These are phyloP conservation scores for Drosophila longiperda DNA, from an alignment of 2,888 invertebrate genomes.

Conservation along the genomic window DNA sequence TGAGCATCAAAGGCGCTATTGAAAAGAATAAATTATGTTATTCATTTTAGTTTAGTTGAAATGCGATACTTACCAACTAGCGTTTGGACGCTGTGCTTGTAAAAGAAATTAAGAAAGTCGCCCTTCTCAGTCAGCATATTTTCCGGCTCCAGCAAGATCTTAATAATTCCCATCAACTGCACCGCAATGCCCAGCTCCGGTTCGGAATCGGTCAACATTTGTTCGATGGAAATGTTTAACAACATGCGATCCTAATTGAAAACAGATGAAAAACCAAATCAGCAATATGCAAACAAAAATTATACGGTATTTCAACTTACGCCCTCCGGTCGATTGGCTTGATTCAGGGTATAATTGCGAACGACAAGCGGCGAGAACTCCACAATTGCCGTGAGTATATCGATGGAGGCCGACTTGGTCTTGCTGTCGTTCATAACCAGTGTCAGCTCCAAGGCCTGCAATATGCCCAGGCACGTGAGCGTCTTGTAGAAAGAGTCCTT, in stretches of 20 bases:
- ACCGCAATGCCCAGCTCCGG: slow-evolving; percentile 99
- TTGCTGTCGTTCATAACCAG: slow-evolving; percentile 95
- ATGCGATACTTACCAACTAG: slow-evolving; percentile 90
- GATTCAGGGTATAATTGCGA: slow-evolving; percentile 97
- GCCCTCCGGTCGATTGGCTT: slow-evolving; percentile 94
- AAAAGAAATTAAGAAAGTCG: slow-evolving; percentile 99
- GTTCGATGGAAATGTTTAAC: slow-evolving; percentile 97
- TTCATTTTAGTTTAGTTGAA: background rate
- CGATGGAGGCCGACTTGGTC: slow-evolving; percentile 98
- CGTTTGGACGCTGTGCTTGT: slow-evolving; percentile 98
- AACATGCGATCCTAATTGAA: slow-evolving; percentile 94
- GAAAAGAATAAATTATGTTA: background rate
- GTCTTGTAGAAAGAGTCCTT: slow-evolving; percentile 99
- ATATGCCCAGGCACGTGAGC: slow-evolving; percentile 93
- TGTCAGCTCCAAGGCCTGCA: slow-evolving; percentile 95
- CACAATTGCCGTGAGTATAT: slow-evolving; percentile 98
- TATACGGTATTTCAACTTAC: slow-evolving; percentile 86
- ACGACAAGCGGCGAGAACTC: slow-evolving; percentile 99
- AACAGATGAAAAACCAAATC: background rate
- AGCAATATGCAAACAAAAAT: background rate
- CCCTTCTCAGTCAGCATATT: slow-evolving; percentile 99
- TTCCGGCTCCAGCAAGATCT: slow-evolving; percentile 97
- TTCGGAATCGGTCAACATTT: slow-evolving; percentile 98
- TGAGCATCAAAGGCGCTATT: slow-evolving; percentile 95
- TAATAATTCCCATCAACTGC: slow-evolving; percentile 97